Base-by-base conservation (phyloP, 2,797 vertebrate genomes). In the Lophura swinhoii region DNA sequence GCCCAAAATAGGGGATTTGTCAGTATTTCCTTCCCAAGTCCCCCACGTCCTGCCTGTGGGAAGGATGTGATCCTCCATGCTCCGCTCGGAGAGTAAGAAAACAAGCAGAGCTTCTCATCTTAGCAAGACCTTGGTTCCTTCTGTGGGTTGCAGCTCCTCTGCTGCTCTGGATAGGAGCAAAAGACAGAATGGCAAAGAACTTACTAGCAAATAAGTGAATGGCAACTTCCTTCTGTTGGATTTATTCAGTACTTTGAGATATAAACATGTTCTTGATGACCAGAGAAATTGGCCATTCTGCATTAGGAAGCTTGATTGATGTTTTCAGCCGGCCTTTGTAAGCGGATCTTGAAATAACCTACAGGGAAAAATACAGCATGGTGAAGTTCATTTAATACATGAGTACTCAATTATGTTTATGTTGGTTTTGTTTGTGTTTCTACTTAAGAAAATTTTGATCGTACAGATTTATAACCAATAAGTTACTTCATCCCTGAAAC, bases 261-360 rank as follows among this genome's bases (percentile, higher is more conserved):
- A 72, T 16, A 60, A 87, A 41, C 83, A 46, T 82, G 4, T 88
- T 91, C 35, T 66, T 79, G 68, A 77, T 74, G 74, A 66, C 46
- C 55, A 83, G 16, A 82, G 77, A 85, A 87, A 91, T 94, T 72
- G 81, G 72, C 88, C 81, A 70, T 72, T 77, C 84, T 70, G 31
- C 60, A 35, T 93, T 88, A 75, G 75, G 67, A 81, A 64, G 67
- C 41, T 39, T 92, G 92, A 82, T 41, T 66, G 84, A 78, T 89
- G 59, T 67, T n/a, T 94, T 92, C 48, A 72, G 59, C 58, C 44
- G 39, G 16, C 43, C 21, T 75, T 88, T 81, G 4, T 46, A 56
- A 87, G 70, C 69, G 67, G 15, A 70, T 89, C 90, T 87, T 70
- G 53, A 92, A 95, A 49, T 33, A 92, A 81, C 43, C 26, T 59